Evolutionary conservation across 2,888 invertebrate genomes (phyloP).

Genomic region (Oxytorus armatus): DNA sequence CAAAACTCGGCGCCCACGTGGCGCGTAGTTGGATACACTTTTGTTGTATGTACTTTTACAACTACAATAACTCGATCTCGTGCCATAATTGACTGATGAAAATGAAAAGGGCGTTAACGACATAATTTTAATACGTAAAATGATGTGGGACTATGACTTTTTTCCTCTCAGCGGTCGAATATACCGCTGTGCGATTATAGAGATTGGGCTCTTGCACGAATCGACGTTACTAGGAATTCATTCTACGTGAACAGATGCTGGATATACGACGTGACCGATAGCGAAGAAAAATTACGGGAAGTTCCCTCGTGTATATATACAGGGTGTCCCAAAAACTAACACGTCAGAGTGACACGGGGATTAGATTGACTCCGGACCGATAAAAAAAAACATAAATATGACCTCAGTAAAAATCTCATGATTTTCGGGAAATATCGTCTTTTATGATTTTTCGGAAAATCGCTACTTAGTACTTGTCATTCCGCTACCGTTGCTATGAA

Average conservation of each 20-base stretch:
- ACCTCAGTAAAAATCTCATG: too few species aligned
- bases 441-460: too few species aligned
- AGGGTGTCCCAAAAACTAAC: too few species aligned
- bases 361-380: too few species aligned
- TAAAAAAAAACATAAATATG: slow-evolving; percentile 6
- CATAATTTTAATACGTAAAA: neutral
- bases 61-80: neutral
- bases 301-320: neutral
- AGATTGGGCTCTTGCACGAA: slow-evolving; percentile 42
- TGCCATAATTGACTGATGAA: neutral
- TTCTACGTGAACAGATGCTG: slow-evolving; percentile 53
- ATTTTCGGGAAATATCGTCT: too few species aligned
- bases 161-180: neutral
- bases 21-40: slow-evolving; percentile 30
- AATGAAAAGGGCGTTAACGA: neutral
- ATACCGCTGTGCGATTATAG: slow-evolving; percentile 24
- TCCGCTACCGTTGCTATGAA: too few species aligned
- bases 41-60: neutral
- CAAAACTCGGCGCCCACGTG: slow-evolving; percentile 38
- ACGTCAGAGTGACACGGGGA: too few species aligned
- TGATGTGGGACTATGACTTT: neutral
- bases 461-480: too few species aligned
- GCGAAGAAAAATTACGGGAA: slow-evolving; percentile 40
- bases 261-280: slow-evolving; percentile 58
- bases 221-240: slow-evolving; percentile 53